A percentile compares a stretch with the other conserved stretches of the same genome.
These are phyloP conservation scores for Deilephila porcellus DNA, from an alignment of 2,888 invertebrate genomes.

Conservation along the genomic window DNA sequence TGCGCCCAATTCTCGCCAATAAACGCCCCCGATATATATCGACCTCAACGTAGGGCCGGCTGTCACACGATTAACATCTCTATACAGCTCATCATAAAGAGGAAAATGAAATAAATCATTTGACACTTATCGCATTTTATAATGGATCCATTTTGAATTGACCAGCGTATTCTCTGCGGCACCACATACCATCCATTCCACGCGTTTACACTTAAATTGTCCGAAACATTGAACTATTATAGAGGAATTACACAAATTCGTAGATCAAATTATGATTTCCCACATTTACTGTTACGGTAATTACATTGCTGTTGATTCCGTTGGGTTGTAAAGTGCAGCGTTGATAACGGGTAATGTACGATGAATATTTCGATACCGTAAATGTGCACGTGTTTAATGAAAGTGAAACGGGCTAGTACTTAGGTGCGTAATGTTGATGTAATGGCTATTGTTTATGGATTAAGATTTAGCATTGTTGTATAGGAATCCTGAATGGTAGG, in stretches of 20 bases:
- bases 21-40: constrained; percentile 78
- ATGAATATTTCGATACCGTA: background rate
- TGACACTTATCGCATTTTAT: constrained; percentile 59
- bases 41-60: constrained; percentile 60
- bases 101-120: constrained; percentile 62
- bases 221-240: constrained; percentile 19
- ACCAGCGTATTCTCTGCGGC: constrained; percentile 64
- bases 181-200: constrained; percentile 65
- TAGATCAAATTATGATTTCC: constrained; percentile 22
- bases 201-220: constrained; percentile 50
- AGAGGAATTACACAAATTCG: constrained; percentile 16
- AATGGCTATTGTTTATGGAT: constrained; percentile 4
- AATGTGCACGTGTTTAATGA: background rate
- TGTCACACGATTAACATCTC: constrained; percentile 67
- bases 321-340: background rate
- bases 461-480: constrained; percentile 8
- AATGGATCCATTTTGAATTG: constrained; percentile 65
- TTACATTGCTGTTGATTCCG: background rate
- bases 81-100: constrained; percentile 61
- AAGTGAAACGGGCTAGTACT: background rate
- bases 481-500: constrained; percentile 41
- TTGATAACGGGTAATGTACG: background rate
- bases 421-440: background rate
- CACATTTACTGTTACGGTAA: constrained; percentile 20
- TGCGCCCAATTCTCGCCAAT: constrained; percentile 84